Base-by-base conservation (phyloP, 2,888 invertebrate species). In the Tryphoninae sp. region DNA sequence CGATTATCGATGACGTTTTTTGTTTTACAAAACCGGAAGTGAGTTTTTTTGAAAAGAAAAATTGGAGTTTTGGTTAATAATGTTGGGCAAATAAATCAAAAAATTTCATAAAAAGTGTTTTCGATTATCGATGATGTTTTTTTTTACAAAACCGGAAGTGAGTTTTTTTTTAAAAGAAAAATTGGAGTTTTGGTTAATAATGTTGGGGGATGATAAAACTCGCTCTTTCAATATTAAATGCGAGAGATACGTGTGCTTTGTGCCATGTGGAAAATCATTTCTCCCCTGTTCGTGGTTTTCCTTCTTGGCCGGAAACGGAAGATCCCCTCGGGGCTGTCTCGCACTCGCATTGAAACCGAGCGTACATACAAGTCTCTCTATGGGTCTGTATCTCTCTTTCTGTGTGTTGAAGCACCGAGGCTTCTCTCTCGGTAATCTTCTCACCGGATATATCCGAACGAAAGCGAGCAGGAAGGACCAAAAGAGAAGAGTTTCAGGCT, bases 1-100 rank as follows among this genome's bases (percentile, higher is more conserved):
- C 51, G 51, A 13, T 3, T n/a, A 33, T 33, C 13, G 45, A 13
- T 45, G 13, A 45, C 3, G 6, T 45, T 45, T 45, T 9, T 2
- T 2, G 2, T 26, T 26, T 26, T 45, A n/a, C 19, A 1, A 16
- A 8, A 8, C 22, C 19, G 19, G 55, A 55, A 55, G 55, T 55
- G 16, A 55, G 19, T 8, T 11, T n/a, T n/a, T 49, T 53, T 19
- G 19, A 19, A 19, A 13, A 45, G 13, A 45, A 45, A 45, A 45
- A 9, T 9, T 45, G 11, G n/a, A 53, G 2, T 19, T 9, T 61
- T 16, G 16, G 33, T 61, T 33, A 13, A 33, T 33, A 59, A 7
- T 61, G 7, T 3, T 16, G 40, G 11, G 61, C 88, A 90, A 90
- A 90, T 90, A 90, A 91, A 90, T 89, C 84, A 89, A 89, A 89